Base-by-base conservation (phyloP, 2,797 vertebrate genomes). In the Lates japonicus region DNA sequence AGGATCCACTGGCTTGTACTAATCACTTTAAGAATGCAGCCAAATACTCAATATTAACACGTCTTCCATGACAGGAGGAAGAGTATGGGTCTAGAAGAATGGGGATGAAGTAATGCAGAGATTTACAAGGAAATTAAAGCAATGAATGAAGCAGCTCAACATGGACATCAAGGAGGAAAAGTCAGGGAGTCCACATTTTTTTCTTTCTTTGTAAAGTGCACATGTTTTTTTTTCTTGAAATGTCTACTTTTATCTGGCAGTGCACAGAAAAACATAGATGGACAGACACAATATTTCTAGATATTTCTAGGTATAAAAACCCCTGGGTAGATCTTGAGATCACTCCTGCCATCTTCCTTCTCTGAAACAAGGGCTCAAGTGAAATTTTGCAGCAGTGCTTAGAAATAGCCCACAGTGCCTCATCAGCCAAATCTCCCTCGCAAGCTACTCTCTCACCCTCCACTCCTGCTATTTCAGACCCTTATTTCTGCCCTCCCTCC, bases 1-100 rank as follows among this genome's bases (percentile, higher is more conserved):
- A 84, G 88, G 83, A 94, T 93, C 86, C 86, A 80, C 87, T 85
- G 91, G 86, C 80, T 89, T 67, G 82, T 68, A 83, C 91, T 94
- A 95, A 95, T 95, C 94, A 91, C 92, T 83, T 77, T 62, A 87
- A 93, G 87, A 92, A 93, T 74, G 88, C 82, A 86, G 93, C 91
- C 93, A 94, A 92, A 90, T 84, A 82, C 83, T 88, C 87, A 86
- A 91, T 92, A 95, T 95, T 94, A 95, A 94, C 93, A 94, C 93
- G 89, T 95, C 91, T 87, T 86, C 84, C 83, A 54, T 90, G 93
- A 93, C 92, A 91, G 91, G 87, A 78, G 71, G 77, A 85, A 73
- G 78, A 86, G 66, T 64, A 80, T 63, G 68, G 76, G 60, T 55
- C 17, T 42, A 62, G 57, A 33, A 68, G 79, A 55, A 25, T 20